Conservation (phyloP, 2,888 invertebrate species). For the Psylliodes chrysocephalus region DNA sequence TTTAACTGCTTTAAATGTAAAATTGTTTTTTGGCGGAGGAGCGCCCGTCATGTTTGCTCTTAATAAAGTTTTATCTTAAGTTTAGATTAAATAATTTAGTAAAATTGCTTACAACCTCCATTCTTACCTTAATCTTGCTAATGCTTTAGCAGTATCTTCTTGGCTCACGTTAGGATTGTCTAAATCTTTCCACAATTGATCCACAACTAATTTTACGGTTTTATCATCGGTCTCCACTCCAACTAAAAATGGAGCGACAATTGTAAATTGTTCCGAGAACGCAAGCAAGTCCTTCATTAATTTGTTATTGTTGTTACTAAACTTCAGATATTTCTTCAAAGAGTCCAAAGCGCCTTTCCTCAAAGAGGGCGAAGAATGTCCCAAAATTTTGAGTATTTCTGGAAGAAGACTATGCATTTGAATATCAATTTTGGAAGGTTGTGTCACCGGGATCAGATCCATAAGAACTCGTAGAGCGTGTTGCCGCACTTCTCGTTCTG, state of each 20-base stretch:
- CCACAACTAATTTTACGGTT: constrained; percentile 33
- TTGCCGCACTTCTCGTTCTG: constrained; percentile 86
- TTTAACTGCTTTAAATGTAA: no score
- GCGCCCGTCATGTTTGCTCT: no score
- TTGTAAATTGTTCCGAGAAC: constrained; percentile 70
- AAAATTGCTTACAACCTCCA: no score
- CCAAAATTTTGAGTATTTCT: constrained; percentile 81
- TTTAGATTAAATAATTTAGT: no score
- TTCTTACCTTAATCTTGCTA: constrained; percentile 71
- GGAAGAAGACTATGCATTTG: constrained; percentile 73
- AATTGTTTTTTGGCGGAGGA: no score
- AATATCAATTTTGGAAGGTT: constrained; percentile 72
- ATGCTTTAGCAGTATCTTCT: constrained; percentile 75
- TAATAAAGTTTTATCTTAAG: no score
- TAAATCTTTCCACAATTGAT: constrained; percentile 38
- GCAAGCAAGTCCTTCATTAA: constrained; percentile 74
- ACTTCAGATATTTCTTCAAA: constrained; percentile 76
- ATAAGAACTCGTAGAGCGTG: constrained; percentile 83
- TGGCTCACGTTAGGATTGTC: constrained; percentile 60
- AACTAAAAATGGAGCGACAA: constrained; percentile 62
- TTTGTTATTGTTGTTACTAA: constrained; percentile 75
- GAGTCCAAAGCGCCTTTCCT: constrained; percentile 83
- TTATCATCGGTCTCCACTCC: constrained; percentile 31
- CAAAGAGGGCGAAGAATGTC: constrained; percentile 83
- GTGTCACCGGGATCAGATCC: constrained; percentile 81